phyloP scores from a whole-genome alignment of 2,888 invertebrate species.

The Harmothoe impar region DNA sequence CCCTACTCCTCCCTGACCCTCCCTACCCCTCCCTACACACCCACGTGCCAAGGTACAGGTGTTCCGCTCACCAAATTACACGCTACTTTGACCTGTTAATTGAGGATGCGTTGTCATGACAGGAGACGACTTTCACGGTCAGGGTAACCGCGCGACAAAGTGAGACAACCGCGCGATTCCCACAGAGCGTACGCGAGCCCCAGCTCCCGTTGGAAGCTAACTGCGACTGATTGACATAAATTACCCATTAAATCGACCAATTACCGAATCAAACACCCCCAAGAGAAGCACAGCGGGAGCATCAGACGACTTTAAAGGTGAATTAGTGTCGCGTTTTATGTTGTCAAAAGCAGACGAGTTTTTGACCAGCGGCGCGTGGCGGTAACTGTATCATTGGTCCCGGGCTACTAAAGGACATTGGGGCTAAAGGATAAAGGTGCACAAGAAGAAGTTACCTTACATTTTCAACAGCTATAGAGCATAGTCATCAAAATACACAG shows the following conservation, averaged over 20 bases:
- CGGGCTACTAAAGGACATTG: too few species aligned
- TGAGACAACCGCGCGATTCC: not conserved
- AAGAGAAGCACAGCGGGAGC: constrained; percentile 21
- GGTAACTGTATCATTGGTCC: not conserved
- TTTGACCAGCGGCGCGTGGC: constrained; percentile 23
- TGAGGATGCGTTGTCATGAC: constrained; percentile 46
- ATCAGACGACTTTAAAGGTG: not conserved
- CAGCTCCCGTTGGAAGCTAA: not conserved
- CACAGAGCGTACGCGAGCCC: not conserved
- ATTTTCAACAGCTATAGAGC: too few species aligned
- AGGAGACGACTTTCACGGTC: not conserved
- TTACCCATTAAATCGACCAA: constrained; percentile 58
- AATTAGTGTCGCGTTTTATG: not conserved
- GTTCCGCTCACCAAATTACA: constrained; percentile 27
- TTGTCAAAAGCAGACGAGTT: not conserved
- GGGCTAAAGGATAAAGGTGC: too few species aligned
- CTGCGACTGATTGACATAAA: constrained; percentile 52
- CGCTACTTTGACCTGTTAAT: constrained; percentile 29
- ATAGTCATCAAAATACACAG: too few species aligned
- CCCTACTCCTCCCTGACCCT: too few species aligned
- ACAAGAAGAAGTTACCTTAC: too few species aligned
- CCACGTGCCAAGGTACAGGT: constrained; percentile 25
- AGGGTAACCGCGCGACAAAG: not conserved
- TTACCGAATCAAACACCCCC: constrained; percentile 46
- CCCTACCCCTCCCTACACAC: not conserved